Evolutionary conservation across 2,113 vertebrate species (phyloP).

Genomic region (Girardinichthys multiradiatus): DNA sequence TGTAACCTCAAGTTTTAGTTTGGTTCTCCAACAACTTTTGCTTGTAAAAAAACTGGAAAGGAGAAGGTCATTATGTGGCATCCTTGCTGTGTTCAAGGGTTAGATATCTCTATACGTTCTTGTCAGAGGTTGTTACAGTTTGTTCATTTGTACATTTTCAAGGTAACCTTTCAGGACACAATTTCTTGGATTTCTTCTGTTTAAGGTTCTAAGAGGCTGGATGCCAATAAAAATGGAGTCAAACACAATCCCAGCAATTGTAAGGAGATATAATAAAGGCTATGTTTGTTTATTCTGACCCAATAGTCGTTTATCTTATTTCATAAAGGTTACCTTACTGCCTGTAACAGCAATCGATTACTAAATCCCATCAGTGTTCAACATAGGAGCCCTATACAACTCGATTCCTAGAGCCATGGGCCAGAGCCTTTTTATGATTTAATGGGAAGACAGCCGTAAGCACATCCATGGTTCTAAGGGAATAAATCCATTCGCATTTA

Average conservation of each 20-base stretch:
- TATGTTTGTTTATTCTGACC: neutral
- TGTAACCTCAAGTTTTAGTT: neutral
- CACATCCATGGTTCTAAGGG: neutral
- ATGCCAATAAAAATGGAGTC: neutral
- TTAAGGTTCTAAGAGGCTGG: neutral
- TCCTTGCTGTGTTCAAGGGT: neutral
- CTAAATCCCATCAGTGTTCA: neutral
- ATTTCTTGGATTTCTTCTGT: neutral
- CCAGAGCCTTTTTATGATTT: neutral
- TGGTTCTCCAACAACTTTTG: no score
- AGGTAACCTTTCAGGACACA: no score
- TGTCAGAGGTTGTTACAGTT: neutral
- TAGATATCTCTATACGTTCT: neutral
- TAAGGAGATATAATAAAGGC: neutral
- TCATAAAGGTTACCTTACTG: neutral
- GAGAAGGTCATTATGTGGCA: neutral
- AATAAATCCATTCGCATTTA: slow-evolving; percentile 13
- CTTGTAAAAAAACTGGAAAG: no score
- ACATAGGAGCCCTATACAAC: neutral
- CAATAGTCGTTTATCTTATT: neutral
- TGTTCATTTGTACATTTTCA: neutral
- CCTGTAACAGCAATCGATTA: neutral
- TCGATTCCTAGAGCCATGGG: slow-evolving; percentile 11
- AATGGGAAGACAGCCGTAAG: slow-evolving; percentile 2
- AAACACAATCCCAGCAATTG: neutral